Evolutionary conservation across 2,888 invertebrate genomes (phyloP).

Genomic region (Catocala sponsa): DNA sequence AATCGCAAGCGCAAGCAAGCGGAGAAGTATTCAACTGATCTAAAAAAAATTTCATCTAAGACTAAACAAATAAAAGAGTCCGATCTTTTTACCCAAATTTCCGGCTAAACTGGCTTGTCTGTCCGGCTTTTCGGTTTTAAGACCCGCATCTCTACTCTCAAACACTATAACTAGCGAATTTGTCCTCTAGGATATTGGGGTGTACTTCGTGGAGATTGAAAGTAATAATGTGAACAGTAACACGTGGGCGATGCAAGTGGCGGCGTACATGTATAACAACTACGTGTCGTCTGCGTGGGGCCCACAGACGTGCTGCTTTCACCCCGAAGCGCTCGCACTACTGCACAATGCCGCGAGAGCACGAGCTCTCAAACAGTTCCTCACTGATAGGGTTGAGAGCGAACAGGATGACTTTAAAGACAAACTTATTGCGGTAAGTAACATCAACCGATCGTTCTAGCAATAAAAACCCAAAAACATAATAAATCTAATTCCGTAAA

Average conservation of each 20-base stretch:
- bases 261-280: constrained; percentile 44
- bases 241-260: constrained; percentile 36
- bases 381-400: constrained; percentile 19
- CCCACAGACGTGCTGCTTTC: constrained; percentile 39
- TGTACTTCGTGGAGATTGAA: constrained; percentile 29
- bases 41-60: too few species aligned
- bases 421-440: constrained; percentile 16
- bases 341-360: constrained; percentile 26
- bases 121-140: too few species aligned
- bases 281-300: constrained; percentile 37
- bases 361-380: constrained; percentile 27
- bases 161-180: too few species aligned
- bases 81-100: too few species aligned
- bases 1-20: too few species aligned
- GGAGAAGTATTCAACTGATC: too few species aligned
- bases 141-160: too few species aligned
- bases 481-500: too few species aligned
- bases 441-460: neutral
- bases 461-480: neutral
- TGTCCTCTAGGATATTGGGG: constrained; percentile 39
- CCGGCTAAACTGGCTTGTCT: too few species aligned
- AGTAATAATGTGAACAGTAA: constrained; percentile 44
- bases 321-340: constrained; percentile 27
- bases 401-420: constrained; percentile 31
- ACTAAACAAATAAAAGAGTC: too few species aligned